These are phyloP conservation scores for Menidia menidia DNA, from an alignment of 2,797 vertebrate genomes.

Conservation along the genomic window DNA sequence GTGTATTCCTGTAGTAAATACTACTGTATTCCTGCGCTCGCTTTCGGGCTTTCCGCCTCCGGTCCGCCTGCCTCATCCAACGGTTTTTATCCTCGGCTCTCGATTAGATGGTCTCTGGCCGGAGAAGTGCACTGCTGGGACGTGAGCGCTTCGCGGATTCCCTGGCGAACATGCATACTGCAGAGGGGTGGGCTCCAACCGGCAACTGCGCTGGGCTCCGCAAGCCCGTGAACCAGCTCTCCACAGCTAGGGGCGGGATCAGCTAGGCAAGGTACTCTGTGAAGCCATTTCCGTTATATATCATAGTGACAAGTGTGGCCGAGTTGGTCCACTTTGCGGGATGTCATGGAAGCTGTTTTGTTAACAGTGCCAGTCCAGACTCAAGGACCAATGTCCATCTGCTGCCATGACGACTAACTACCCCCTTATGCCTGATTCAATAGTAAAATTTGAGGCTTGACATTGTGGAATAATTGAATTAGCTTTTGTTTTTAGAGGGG, in stretches of 20 bases:
- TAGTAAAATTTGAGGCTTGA: not conserved
- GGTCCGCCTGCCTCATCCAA: conserved; percentile 81
- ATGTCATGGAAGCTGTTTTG: not conserved
- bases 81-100: conserved; percentile 73
- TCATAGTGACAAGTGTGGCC: conserved; percentile 38
- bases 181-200: conserved; percentile 74
- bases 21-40: conserved; percentile 71
- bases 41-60: conserved; percentile 70
- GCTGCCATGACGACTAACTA: not conserved
- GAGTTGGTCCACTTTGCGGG: conserved; percentile 24
- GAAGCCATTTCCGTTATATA: conserved; percentile 69
- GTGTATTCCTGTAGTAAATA: conserved; percentile 68
- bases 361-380: not conserved
- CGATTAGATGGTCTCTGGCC: conserved; percentile 70
- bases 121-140: conserved; percentile 77
- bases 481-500: conserved; percentile 13
- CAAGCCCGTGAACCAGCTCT: conserved; percentile 66
- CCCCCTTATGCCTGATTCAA: not conserved
- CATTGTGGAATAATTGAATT: not conserved
- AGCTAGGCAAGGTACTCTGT: conserved; percentile 68
- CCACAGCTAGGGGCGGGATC: conserved; percentile 76
- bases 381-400: not conserved
- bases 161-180: conserved; percentile 84
- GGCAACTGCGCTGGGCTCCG: conserved; percentile 63
- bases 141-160: conserved; percentile 76